Evolutionary conservation across 2,113 vertebrate species (phyloP), one percentile per base, ranked within the genome.

Genomic region (Bubo blakistoni): DNA sequence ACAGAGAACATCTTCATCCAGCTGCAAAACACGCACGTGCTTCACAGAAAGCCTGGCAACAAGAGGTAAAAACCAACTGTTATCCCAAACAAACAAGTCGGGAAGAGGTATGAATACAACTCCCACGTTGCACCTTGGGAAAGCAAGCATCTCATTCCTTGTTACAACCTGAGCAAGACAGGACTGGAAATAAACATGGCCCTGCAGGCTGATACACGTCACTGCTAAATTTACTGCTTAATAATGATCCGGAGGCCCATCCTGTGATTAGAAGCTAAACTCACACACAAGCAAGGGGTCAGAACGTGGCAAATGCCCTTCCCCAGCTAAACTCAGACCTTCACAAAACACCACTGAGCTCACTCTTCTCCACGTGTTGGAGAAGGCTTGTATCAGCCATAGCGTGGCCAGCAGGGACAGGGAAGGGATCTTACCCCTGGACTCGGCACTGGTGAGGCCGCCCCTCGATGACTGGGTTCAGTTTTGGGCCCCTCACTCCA

Each of bases 1-100:
- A 85, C 99, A 99, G 58, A 99, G 96, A 24, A 99, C 99, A 4
- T 99, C 99, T 79, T 99, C 99, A 74, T 99, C 99, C 95, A 99
- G 93, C 95, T 99, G 99, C 83, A 99, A 97, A 11, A 98, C 84
- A 3, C 99, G 99, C 4, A 97, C 98, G 25, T 99, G 99, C 66
- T 98, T 99, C 97, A 99, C 78, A 7, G 99, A 99, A 69, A 99
- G 98, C 80, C 99, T 98, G 85, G 95, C 51, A 93, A 10, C 25
- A 32, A 15, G 22, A 49, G 20, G 9, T 11, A 69, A 49, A 79
- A 82, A 16, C 1, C 16, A 86, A 25, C 0, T 29, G 58, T 47
- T 42, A 62, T 8, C 57, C 40, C 59, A 72, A 72, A 54, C 36
- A 73, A 86, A 80, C 6, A 59, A 52, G 17, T 3, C 14, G 32